A percentile compares a stretch with the other conserved stretches of the same genome.
Conservation (phyloP, 2,797 vertebrate species). For the Clarias pachynema region DNA sequence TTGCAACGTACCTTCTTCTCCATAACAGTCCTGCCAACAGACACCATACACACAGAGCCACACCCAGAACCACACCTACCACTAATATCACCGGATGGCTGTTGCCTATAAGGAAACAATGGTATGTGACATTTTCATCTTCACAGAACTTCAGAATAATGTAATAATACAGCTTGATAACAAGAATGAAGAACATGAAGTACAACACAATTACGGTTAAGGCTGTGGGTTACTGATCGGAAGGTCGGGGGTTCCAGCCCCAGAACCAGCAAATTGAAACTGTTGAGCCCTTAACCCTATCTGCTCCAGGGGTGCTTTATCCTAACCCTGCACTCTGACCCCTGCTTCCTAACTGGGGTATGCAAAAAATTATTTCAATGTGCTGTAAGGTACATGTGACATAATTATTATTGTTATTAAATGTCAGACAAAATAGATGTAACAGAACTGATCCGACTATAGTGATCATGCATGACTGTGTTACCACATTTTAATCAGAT, state of each 20-base stretch:
- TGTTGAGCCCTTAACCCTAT: no score
- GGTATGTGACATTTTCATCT: slow-evolving; percentile 14
- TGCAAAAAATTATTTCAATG: no score
- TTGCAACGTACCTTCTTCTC: slow-evolving; percentile 77
- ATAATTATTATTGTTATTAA: background rate
- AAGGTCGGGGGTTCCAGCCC: no score
- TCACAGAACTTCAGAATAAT: background rate
- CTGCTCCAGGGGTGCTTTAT: no score
- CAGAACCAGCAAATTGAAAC: no score
- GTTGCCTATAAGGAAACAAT: slow-evolving; percentile 66
- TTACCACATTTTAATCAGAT: background rate
- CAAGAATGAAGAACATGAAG: background rate
- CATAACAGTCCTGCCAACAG: slow-evolving; percentile 78
- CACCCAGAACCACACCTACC: slow-evolving; percentile 76
- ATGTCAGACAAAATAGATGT: background rate
- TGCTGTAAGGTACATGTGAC: no score
- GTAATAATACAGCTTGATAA: background rate
- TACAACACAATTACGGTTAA: background rate
- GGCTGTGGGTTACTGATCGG: no score
- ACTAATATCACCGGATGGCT: slow-evolving; percentile 74
- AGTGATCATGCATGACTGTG: background rate
- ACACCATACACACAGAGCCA: slow-evolving; percentile 76
- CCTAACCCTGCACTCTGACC: no score
- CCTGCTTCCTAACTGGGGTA: no score
- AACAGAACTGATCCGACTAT: background rate